These are phyloP conservation scores for Riparia riparia DNA, from an alignment of 2,113 vertebrate species.

Conservation along the genomic window DNA sequence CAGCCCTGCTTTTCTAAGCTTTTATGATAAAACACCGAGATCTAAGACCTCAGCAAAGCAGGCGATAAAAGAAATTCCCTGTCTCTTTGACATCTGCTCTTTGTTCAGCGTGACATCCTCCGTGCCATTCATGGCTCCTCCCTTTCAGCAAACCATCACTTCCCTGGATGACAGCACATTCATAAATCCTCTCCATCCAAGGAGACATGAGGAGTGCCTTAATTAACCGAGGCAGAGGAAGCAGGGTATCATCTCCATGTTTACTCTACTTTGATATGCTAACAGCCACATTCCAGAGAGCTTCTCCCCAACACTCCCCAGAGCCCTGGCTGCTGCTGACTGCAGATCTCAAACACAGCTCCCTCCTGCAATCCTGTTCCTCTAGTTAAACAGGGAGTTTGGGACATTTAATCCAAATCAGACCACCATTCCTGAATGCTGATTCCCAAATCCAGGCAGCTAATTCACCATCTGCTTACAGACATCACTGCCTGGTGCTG, in stretches of 20 bases:
- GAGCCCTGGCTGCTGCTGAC: not conserved
- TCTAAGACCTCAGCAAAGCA: constrained; percentile 31
- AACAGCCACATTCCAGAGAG: constrained; percentile 28
- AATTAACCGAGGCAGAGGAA: constrained; percentile 51
- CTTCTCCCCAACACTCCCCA: not conserved
- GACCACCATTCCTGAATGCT: not conserved
- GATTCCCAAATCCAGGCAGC: not conserved
- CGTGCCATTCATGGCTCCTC: constrained; percentile 25
- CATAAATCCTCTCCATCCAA: constrained; percentile 18
- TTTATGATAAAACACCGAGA: not conserved
- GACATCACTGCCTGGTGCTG: not conserved
- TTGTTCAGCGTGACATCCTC: not conserved
- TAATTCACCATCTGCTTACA: not conserved
- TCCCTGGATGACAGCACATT: constrained; percentile 14
- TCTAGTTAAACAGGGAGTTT: not conserved
- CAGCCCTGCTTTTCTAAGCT: not conserved
- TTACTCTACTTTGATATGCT: constrained; percentile 57
- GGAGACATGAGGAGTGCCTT: not conserved
- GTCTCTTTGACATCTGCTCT: constrained; percentile 40
- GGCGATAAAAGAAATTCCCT: constrained; percentile 6
- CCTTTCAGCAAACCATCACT: constrained; percentile 31
- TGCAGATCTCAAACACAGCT: not conserved
- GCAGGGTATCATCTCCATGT: constrained; percentile 38
- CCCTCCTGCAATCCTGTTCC: not conserved
- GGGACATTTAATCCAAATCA: not conserved